phyloP scores from a whole-genome alignment of 2,888 invertebrate genomes.

The Unio pictorum region DNA sequence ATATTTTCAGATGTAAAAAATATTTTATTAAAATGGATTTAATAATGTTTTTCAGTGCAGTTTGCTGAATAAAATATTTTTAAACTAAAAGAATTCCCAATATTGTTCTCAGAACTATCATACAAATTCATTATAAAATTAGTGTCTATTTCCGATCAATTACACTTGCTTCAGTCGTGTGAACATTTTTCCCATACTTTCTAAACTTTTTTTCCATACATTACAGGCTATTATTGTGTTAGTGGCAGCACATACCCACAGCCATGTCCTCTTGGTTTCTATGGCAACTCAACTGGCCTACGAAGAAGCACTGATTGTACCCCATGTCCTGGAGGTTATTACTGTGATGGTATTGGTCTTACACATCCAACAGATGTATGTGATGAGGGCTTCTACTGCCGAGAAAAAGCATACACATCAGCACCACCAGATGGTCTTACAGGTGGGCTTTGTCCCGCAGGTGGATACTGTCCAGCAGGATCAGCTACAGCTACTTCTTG shows the following conservation, averaged over 20 bases:
- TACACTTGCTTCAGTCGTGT: too few relatives aligned
- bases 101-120: too few relatives aligned
- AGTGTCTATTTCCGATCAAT: too few relatives aligned
- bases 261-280: constrained; percentile 69
- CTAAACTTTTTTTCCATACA: neutral
- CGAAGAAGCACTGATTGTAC: constrained; percentile 66
- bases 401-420: constrained; percentile 68
- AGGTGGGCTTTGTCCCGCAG: constrained; percentile 67
- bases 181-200: too few relatives aligned
- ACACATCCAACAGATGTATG: constrained; percentile 65
- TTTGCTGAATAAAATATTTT: too few relatives aligned
- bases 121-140: too few relatives aligned
- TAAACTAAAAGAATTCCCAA: too few relatives aligned
- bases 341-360: constrained; percentile 68
- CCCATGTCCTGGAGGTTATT: constrained; percentile 68
- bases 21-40: too few relatives aligned
- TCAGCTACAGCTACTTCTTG: constrained; percentile 62
- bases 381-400: constrained; percentile 65
- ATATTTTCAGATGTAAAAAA: too few relatives aligned
- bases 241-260: constrained; percentile 61
- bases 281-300: constrained; percentile 64
- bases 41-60: too few relatives aligned
- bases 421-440: constrained; percentile 69
- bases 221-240: constrained; percentile 65
- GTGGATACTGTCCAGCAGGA: constrained; percentile 67